A percentile compares a stretch with the other conserved stretches of the same genome.
phyloP scores from a whole-genome alignment of 2,113 vertebrate genomes.

The Nycticryphes semicollaris region DNA sequence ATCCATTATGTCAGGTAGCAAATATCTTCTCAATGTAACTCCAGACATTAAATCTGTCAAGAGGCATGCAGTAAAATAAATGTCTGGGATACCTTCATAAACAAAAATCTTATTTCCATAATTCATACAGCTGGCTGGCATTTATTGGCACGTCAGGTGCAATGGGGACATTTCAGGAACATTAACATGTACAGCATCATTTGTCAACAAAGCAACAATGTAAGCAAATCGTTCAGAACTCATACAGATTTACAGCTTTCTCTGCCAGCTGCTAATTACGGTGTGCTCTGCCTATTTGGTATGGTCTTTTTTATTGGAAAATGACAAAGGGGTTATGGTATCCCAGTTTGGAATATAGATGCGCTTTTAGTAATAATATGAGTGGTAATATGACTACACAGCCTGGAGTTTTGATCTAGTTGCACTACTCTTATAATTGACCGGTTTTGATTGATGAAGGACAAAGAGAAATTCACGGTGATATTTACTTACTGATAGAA shows the following conservation, averaged over 20 bases:
- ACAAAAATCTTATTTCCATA: constrained; percentile 94
- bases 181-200: constrained; percentile 91
- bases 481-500: constrained; percentile 72
- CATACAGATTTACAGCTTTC: constrained; percentile 88
- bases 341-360: constrained; percentile 86
- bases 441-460: constrained; percentile 79
- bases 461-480: constrained; percentile 73
- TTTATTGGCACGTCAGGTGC: constrained; percentile 91
- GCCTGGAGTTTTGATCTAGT: constrained; percentile 77
- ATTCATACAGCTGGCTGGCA: constrained; percentile 90
- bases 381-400: constrained; percentile 75
- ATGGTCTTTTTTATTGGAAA: constrained; percentile 87
- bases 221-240: constrained; percentile 90
- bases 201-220: constrained; percentile 92
- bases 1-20: constrained; percentile 87
- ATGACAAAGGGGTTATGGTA: constrained; percentile 86
- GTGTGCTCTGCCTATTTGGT: constrained; percentile 88
- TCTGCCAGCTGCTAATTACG: constrained; percentile 91
- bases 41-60: constrained; percentile 88
- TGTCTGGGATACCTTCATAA: constrained; percentile 90
- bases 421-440: constrained; percentile 78
- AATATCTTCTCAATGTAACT: constrained; percentile 87
- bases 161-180: constrained; percentile 88
- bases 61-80: constrained; percentile 87
- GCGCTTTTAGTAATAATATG: constrained; percentile 83